Evolutionary conservation across 2,888 invertebrate genomes (phyloP).

Genomic region (Galerucella calmariensis): DNA sequence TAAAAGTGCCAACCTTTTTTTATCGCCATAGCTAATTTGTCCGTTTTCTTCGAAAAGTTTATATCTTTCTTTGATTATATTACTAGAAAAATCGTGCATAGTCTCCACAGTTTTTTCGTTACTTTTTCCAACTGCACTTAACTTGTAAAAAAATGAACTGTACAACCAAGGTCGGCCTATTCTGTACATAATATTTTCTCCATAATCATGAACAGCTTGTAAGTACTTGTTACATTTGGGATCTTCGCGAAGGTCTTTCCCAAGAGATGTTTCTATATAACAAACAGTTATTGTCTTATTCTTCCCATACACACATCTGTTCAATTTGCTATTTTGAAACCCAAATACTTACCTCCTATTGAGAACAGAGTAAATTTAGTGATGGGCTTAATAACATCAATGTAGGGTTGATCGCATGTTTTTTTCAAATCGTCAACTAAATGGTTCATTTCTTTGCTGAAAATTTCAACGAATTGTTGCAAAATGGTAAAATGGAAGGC

Average conservation of each 20-base stretch:
- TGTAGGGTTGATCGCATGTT: slow-evolving; percentile 29
- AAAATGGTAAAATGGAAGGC: slow-evolving; percentile 49
- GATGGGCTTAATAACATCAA: slow-evolving; percentile 42
- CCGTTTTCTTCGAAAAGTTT: slow-evolving; percentile 13
- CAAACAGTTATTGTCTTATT: not conserved
- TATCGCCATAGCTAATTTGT: slow-evolving; percentile 3
- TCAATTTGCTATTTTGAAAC: not conserved
- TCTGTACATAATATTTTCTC: slow-evolving; percentile 27
- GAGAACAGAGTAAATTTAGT: slow-evolving; percentile 44
- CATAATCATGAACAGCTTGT: slow-evolving; percentile 39
- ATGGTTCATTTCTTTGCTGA: slow-evolving; percentile 43
- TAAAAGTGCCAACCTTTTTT: slow-evolving; percentile 67
- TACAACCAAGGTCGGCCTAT: slow-evolving; percentile 41
- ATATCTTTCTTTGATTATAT: slow-evolving; percentile 37
- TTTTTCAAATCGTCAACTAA: slow-evolving; percentile 36
- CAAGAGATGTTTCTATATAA: slow-evolving; percentile 33
- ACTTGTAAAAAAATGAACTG: slow-evolving; percentile 8
- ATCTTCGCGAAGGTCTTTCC: slow-evolving; percentile 19
- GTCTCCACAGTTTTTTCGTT: slow-evolving; percentile 11
- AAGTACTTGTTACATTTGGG: slow-evolving; percentile 31
- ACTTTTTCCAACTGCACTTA: slow-evolving; percentile 20
- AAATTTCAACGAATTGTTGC: slow-evolving; percentile 44
- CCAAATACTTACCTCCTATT: slow-evolving; percentile 41
- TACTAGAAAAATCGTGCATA: slow-evolving; percentile 41
- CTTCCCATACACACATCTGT: too few species aligned